Base-by-base conservation (phyloP, 2,888 invertebrate species). In the Yponomeuta malinellus region DNA sequence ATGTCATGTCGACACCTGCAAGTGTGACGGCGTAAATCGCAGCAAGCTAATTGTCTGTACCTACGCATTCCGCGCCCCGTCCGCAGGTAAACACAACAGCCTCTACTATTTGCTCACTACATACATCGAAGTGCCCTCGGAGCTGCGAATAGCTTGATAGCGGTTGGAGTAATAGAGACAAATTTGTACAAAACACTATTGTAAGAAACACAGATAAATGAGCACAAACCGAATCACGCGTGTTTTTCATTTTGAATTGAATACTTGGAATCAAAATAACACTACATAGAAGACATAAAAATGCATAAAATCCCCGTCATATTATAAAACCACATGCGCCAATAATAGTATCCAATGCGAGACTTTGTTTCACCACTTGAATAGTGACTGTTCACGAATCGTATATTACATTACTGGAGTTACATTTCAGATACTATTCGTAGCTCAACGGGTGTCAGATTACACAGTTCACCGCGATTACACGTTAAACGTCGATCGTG, bases 21-120 rank as follows among this genome's bases (percentile, higher is more conserved):
- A 59, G 83, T 81, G 81, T 80, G 79, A 77, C 74, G 74, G 78
- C 78, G 91, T 91, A 92, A 91, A 91, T 87, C 79, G 86, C 89
- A 85, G 87, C 87, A 86, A 86, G 90, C 86, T 92, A 92, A 92
- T 92, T 92, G 92, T 90, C 89, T 89, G 89, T 85, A 23, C 23
- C 23, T 23, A 75, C 83, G 88, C 86, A 90, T 89, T 86, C 88
- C 88, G 82, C 52, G 48, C 67, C 59, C 59, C 69, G 64, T 52
- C 66, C 69, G 70, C 86, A 87, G 86, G 90, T 90, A 91, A 90
- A 90, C 88, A 90, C 85, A 84, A 86, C 86, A 83, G 79, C 78
- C 78, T 78, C 68, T n/a, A 78, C 78, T 82, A 80, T 84, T 86
- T 83, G 81, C 83, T 82, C 83, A 81, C 79, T 71, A 72, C 73